Evolutionary conservation across 2,888 invertebrate genomes (phyloP), one percentile per base, ranked within the genome.

Genomic region (Erynnis tages): DNA sequence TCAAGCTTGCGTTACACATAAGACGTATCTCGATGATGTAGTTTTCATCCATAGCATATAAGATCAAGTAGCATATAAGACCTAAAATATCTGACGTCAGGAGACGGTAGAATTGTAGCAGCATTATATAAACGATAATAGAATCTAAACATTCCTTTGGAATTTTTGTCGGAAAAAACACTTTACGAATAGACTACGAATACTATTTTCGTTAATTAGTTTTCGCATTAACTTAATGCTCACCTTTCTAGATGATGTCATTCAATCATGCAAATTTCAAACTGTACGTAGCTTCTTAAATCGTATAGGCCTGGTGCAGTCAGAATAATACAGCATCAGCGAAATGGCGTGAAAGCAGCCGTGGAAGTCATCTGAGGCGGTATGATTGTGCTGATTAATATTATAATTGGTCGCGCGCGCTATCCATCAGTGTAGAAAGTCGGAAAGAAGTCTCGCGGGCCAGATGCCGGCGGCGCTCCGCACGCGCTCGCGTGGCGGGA

Each of bases 401-500:
- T 85, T 86, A 81, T 88, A 89, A 88, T 88, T 86, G 83, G 72
- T 78, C 71, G 77, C 73, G 79, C 82, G 83, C 76, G 78, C 79
- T 79, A 86, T 86, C 81, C 80, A 79, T 86, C 84, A 82, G 79
- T 74, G 81, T 89, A 89, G 89, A 89, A 89, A 89, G 89, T 89
- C 74, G 81, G 83, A 75, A 86, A 84, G 85, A 83, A 79, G 75
- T 65, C 57, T 62, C 62, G 61, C 17, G 66, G 70, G 59, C 60
- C 65, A 63, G 73, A 71, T 71, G 69, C 71, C 68, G 69, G 70
- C 67, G 59, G 54, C 58, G 59, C 62, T 58, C 60, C 58, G 65
- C 71, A 65, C 73, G 72, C 75, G 73, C 66, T 73, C 73, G 73
- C 73, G 75, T 74, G 77, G 76, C 77, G 74, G 65, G 71, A 74